Conservation (phyloP, 1,140 invertebrate genomes). For the Hydropsyche tenuis region DNA sequence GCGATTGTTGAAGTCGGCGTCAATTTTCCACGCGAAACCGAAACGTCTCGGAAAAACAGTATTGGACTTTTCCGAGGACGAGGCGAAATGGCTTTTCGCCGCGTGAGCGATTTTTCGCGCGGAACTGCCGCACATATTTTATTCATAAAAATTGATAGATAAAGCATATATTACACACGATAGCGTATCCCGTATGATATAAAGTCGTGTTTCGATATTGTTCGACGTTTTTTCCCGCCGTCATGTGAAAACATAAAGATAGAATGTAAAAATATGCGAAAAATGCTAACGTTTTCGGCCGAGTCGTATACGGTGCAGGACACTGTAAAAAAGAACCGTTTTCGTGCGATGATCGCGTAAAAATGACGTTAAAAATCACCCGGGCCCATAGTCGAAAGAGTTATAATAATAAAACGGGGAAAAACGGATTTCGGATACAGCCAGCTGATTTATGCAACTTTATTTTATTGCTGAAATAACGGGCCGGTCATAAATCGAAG, state of each 20-base stretch:
- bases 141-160: constrained; percentile 38
- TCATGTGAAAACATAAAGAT: too few relatives aligned
- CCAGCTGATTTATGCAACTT: constrained; percentile 17
- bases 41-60: not conserved
- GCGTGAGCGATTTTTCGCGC: not conserved
- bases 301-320: too few relatives aligned
- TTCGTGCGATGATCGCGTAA: not conserved
- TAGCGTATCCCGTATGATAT: not conserved
- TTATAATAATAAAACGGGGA: constrained; percentile 8
- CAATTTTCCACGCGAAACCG: not conserved
- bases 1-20: not conserved
- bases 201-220: constrained; percentile 29
- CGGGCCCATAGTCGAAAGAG: not conserved
- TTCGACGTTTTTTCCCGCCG: constrained; percentile 3
- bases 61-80: constrained; percentile 5
- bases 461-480: constrained; percentile 21
- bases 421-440: constrained; percentile 12
- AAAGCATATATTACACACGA: constrained; percentile 23
- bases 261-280: too few relatives aligned
- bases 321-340: too few relatives aligned
- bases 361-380: constrained; percentile 10
- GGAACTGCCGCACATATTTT: constrained; percentile 17
- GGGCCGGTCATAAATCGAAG: constrained; percentile 1
- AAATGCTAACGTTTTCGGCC: too few relatives aligned
- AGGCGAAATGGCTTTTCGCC: not conserved